Percentiles rank a stretch among this genome's conserved stretches.
Conservation (phyloP, 2,797 vertebrate species). For the Macroramphosus scolopax region DNA sequence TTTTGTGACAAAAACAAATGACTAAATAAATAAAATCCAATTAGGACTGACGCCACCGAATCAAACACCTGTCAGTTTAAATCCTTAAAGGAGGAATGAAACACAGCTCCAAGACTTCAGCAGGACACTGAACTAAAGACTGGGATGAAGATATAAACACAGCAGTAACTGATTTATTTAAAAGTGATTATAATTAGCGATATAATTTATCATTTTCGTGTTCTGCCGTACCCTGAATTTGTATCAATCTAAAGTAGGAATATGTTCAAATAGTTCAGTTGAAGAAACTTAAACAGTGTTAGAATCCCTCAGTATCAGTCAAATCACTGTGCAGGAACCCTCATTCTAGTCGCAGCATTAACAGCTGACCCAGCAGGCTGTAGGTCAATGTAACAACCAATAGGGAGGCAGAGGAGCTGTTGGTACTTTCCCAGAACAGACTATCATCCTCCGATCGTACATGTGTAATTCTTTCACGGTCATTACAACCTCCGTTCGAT, state of each 20-base stretch:
- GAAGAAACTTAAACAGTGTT: neutral
- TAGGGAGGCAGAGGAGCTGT: slow-evolving; percentile 14
- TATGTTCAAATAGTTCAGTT: neutral
- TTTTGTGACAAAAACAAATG: slow-evolving; percentile 59
- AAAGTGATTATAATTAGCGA: no score
- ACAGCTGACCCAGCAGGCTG: slow-evolving; percentile 20
- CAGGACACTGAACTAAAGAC: neutral
- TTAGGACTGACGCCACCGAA: slow-evolving; percentile 55
- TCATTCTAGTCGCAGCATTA: slow-evolving; percentile 2
- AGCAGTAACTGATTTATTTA: no score
- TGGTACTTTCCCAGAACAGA: slow-evolving; percentile 14
- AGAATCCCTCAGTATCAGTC: neutral
- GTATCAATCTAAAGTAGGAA: no score
- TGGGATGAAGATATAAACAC: neutral
- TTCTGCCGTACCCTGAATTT: no score
- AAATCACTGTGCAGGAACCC: slow-evolving; percentile 4
- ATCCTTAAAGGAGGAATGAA: slow-evolving; percentile 45
- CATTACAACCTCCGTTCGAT: slow-evolving; percentile 36
- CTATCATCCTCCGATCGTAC: slow-evolving; percentile 23
- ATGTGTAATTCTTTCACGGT: slow-evolving; percentile 18
- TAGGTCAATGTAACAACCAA: slow-evolving; percentile 1
- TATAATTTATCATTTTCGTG: no score
- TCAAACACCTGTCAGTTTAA: slow-evolving; percentile 59
- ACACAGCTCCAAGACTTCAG: slow-evolving; percentile 14
- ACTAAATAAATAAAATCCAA: slow-evolving; percentile 57